These are phyloP conservation scores for Asbolus verrucosus DNA, from an alignment of 1,140 invertebrate genomes.

Conservation along the genomic window DNA sequence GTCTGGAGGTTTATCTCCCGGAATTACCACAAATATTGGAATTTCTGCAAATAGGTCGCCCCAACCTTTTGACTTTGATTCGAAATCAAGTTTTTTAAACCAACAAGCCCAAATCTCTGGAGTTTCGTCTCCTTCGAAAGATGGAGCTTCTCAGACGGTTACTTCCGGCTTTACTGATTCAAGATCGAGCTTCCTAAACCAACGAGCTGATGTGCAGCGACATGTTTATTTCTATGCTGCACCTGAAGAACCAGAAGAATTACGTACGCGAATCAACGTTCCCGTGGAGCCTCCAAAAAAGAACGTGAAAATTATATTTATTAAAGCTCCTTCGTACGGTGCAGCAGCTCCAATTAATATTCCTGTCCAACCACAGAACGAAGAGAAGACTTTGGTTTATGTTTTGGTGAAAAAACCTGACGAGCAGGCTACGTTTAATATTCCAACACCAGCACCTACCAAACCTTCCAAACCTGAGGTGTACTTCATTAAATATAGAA, in stretches of 20 bases:
- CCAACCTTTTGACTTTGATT: background rate
- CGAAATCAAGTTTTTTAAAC: too few species aligned
- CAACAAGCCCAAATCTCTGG: too few species aligned
- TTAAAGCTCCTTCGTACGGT: slow-evolving; percentile 83
- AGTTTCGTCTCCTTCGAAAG: background rate
- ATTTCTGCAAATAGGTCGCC: slow-evolving; percentile 1
- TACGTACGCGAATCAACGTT: slow-evolving; percentile 72
- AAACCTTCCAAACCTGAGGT: slow-evolving; percentile 86
- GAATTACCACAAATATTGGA: background rate
- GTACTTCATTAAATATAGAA: slow-evolving; percentile 89
- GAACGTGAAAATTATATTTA: slow-evolving; percentile 90
- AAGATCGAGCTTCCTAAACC: slow-evolving; percentile 52
- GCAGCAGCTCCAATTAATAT: slow-evolving; percentile 77
- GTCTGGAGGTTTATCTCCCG: background rate
- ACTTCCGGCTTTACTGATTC: too few species aligned
- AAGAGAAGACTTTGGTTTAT: slow-evolving; percentile 89
- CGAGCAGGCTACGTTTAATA: slow-evolving; percentile 79
- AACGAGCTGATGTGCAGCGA: slow-evolving; percentile 71
- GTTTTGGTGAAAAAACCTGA: slow-evolving; percentile 88
- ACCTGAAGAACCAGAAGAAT: slow-evolving; percentile 70
- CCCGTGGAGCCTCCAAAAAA: slow-evolving; percentile 76
- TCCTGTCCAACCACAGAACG: slow-evolving; percentile 80
- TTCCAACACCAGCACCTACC: slow-evolving; percentile 80
- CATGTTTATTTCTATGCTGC: slow-evolving; percentile 87
- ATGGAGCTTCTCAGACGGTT: background rate